Evolutionary conservation across 35 echinoderm and acorn worm genomes (phyloP), one percentile per base, ranked within the genome.

Genomic region (Ptychodera flava): DNA sequence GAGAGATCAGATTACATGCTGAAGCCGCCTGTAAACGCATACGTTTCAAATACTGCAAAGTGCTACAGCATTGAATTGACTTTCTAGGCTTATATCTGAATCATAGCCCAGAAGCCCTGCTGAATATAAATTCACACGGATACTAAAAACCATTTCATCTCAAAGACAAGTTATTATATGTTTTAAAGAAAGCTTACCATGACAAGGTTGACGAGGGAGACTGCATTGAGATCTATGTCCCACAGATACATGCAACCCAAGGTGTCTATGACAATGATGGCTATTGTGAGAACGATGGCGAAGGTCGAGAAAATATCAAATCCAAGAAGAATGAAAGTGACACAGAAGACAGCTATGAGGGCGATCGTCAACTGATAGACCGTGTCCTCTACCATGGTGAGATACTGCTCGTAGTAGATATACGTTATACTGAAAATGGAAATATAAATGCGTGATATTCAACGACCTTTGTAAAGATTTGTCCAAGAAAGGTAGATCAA

Each of bases 141-240:
- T n/a, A n/a, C n/a, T n/a, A n/a, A n/a, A n/a, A n/a, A n/a, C n/a
- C n/a, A n/a, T n/a, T n/a, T n/a, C n/a, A n/a, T n/a, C n/a, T n/a
- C n/a, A n/a, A n/a, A n/a, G n/a, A n/a, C n/a, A n/a, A n/a, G n/a
- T n/a, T n/a, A n/a, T n/a, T n/a, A n/a, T n/a, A n/a, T n/a, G n/a
- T n/a, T n/a, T n/a, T n/a, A n/a, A n/a, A n/a, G n/a, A n/a, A 52
- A 1, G 88, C 96, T 90, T 83, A 99, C 96, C 96, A 99, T 99
- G 28, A 92, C 92, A 30, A 99, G 80, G 77, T 99, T 99, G 35
- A 99, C 96, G 16, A 99, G 78, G 28, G 96, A 99, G 38, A 99
- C 76, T 30, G 96, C 96, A 85, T 99, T 99, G 82, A 94, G 94
- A 37, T 99, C 96, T 2, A 99, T 94, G 36, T 88, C 86, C 96